Conservation (phyloP, 2,113 vertebrate genomes). For the Megaceryle maxima region DNA sequence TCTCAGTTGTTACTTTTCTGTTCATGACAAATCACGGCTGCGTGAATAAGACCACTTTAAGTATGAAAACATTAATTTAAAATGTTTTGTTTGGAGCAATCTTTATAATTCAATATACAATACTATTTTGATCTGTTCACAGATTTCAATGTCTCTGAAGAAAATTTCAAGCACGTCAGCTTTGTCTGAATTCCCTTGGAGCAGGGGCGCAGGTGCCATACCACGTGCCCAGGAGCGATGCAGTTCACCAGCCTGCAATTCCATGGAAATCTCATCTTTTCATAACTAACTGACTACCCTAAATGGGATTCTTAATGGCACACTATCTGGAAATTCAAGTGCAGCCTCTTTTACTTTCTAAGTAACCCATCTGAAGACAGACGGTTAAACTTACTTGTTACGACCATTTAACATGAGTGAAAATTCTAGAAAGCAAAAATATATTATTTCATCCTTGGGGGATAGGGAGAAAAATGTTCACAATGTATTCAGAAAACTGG, state of each 20-base stretch:
- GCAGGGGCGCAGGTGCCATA: neutral
- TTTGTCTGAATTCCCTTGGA: neutral
- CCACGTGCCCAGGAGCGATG: neutral
- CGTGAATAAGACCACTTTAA: neutral
- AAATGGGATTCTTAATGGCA: neutral
- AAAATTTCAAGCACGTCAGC: neutral
- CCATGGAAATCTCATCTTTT: neutral
- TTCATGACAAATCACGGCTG: neutral
- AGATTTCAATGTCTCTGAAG: neutral
- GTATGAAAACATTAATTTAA: neutral
- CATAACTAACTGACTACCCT: neutral
- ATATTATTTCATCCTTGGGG: neutral
- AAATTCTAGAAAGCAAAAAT: slow-evolving; percentile 7
- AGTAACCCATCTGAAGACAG: neutral
- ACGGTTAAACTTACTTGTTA: neutral
- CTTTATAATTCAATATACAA: neutral
- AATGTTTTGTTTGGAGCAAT: neutral
- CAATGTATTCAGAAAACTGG: neutral
- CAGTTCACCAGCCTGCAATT: neutral
- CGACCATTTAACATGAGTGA: neutral
- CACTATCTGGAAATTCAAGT: neutral
- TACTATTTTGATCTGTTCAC: neutral
- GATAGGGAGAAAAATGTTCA: neutral
- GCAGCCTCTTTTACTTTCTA: neutral
- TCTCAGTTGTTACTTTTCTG: neutral